phyloP scores from a whole-genome alignment of 1,140 invertebrate species.

The Hycleus cichorii region DNA sequence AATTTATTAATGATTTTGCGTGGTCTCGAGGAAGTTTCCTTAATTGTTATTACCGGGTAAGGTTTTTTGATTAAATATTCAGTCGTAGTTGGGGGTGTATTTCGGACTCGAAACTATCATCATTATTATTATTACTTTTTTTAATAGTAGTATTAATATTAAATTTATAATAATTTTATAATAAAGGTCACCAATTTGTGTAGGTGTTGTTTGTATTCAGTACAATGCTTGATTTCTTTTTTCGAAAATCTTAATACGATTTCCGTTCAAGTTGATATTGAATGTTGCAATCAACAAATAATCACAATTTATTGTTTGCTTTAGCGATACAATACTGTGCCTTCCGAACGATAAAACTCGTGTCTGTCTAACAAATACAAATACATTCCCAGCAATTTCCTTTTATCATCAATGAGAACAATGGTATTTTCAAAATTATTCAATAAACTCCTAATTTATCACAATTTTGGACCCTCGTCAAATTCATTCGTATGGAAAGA shows the following conservation, averaged over 20 bases:
- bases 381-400: too few species aligned
- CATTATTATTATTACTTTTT: not conserved
- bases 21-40: constrained; percentile 12
- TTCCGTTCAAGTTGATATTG: constrained; percentile 3
- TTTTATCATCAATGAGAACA: not conserved
- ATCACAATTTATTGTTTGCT: constrained; percentile 12
- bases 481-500: too few species aligned
- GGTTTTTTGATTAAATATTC: constrained; percentile 12
- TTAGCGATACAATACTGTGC: not conserved
- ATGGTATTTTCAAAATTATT: not conserved
- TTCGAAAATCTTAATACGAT: constrained; percentile 4
- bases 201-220: too few species aligned
- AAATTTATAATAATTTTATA: too few species aligned
- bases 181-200: too few species aligned
- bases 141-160: too few species aligned
- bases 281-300: constrained; percentile 14
- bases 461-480: too few species aligned
- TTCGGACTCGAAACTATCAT: constrained; percentile 1
- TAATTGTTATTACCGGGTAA: constrained; percentile 12
- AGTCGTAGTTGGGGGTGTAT: constrained; percentile 5
- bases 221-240: not conserved
- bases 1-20: constrained; percentile 18
- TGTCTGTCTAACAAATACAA: too few species aligned
- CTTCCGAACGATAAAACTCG: too few species aligned
- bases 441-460: too few species aligned